These are phyloP conservation scores for Morbakka virulenta DNA, from an alignment of 30 jellyfish, hydroid and myxozoan species.

Conservation along the genomic window DNA sequence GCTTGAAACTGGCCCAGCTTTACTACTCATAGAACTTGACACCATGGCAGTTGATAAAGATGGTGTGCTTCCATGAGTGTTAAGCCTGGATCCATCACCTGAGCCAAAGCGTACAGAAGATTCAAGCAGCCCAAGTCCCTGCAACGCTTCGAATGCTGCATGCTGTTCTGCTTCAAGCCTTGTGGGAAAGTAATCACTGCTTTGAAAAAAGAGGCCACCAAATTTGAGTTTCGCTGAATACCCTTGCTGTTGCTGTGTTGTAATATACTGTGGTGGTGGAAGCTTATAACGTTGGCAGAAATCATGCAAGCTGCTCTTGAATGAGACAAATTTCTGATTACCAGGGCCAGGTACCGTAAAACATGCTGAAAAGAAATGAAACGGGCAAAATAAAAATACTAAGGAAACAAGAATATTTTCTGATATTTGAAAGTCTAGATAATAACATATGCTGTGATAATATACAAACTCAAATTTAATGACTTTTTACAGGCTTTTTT, in stretches of 20 bases:
- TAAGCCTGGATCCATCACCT: slow-evolving; percentile 68
- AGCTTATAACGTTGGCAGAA: slow-evolving; percentile 94
- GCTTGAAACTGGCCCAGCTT: no score
- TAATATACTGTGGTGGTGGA: slow-evolving; percentile 99
- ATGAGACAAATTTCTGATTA: slow-evolving; percentile 75
- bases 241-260: slow-evolving; percentile 96
- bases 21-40: slow-evolving; percentile 29
- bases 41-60: slow-evolving; percentile 55
- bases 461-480: no score
- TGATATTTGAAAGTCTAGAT: neutral
- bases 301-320: slow-evolving; percentile 96
- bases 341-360: slow-evolving; percentile 99
- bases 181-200: slow-evolving; percentile 91
- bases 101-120: slow-evolving; percentile 86
- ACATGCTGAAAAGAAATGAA: slow-evolving; percentile 60
- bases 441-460: neutral
- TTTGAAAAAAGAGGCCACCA: slow-evolving; percentile 99
- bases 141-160: slow-evolving; percentile 98
- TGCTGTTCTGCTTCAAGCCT: slow-evolving; percentile 98
- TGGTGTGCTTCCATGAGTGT: slow-evolving; percentile 68
- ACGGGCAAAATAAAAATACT: neutral
- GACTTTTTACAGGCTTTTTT: no score
- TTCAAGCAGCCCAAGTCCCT: slow-evolving; percentile 93
- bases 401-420: neutral
- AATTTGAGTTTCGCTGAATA: slow-evolving; percentile 95